Conservation (phyloP, 2,888 invertebrate species). For the Mesorhabditis belari region DNA sequence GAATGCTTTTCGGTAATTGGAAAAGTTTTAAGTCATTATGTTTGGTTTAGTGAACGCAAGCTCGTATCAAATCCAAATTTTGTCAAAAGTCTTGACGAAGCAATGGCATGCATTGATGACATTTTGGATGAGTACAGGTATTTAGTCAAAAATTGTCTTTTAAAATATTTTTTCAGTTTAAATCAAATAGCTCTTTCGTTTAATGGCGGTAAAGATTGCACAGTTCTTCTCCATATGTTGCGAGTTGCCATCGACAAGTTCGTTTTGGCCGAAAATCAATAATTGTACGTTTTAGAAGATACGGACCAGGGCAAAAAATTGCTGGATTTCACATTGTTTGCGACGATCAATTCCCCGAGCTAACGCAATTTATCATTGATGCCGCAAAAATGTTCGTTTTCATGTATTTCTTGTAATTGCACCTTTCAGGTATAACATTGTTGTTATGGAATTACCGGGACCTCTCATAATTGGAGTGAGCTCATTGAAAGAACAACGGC, state of each 20-base stretch:
- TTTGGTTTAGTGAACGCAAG: slow-evolving; percentile 8
- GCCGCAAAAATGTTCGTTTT: slow-evolving; percentile 25
- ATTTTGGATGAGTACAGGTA: slow-evolving; percentile 46
- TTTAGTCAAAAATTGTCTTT: slow-evolving; percentile 4
- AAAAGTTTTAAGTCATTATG: neutral
- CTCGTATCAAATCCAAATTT: slow-evolving; percentile 29
- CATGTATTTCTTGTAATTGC: neutral
- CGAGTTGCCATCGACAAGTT: slow-evolving; percentile 41
- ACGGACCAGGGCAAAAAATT: slow-evolving; percentile 30
- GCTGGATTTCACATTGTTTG: slow-evolving; percentile 74
- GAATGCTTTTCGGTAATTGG: slow-evolving; percentile 11
- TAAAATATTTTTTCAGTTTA: slow-evolving; percentile 60
- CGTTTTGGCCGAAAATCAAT: neutral
- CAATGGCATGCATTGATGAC: slow-evolving; percentile 53
- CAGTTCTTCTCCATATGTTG: slow-evolving; percentile 72
- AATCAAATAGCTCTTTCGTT: slow-evolving; percentile 81
- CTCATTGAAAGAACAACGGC: slow-evolving; percentile 60
- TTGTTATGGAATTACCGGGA: slow-evolving; percentile 66
- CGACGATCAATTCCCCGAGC: slow-evolving; percentile 74
- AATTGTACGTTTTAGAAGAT: slow-evolving; percentile 26
- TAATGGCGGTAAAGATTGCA: slow-evolving; percentile 98
- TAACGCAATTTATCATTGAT: slow-evolving; percentile 72
- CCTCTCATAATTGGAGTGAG: slow-evolving; percentile 70
- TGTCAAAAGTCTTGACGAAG: slow-evolving; percentile 30
- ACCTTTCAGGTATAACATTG: slow-evolving; percentile 63